Conservation (phyloP, 2,113 vertebrate genomes). For the zebrafish (Danio rerio) region GRCz12tu NC_133195.1:41272001-41272500, state of each 20-base stretch:
- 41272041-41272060: too few relatives aligned
- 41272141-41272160: background rate
- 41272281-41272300: conserved; percentile 43
- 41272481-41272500: background rate
- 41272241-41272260: conserved; percentile 12
- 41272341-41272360: background rate
- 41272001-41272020: too few relatives aligned
- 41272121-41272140: too few relatives aligned
- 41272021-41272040: too few relatives aligned
- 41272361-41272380: conserved; percentile 3
- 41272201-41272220: conserved; percentile 8
- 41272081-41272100: too few relatives aligned
- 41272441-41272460: background rate
- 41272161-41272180: background rate
- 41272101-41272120: too few relatives aligned
- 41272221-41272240: conserved; percentile 37
- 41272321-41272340: background rate
- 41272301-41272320: conserved; percentile 33
- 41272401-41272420: background rate
- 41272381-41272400: background rate
- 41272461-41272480: conserved; percentile 43
- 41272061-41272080: too few relatives aligned
- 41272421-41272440: background rate
- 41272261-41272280: conserved; percentile 33
- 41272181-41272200: background rate